Base-by-base conservation (phyloP, 2,888 invertebrate species). In the Arrhopalites spinosus region DNA sequence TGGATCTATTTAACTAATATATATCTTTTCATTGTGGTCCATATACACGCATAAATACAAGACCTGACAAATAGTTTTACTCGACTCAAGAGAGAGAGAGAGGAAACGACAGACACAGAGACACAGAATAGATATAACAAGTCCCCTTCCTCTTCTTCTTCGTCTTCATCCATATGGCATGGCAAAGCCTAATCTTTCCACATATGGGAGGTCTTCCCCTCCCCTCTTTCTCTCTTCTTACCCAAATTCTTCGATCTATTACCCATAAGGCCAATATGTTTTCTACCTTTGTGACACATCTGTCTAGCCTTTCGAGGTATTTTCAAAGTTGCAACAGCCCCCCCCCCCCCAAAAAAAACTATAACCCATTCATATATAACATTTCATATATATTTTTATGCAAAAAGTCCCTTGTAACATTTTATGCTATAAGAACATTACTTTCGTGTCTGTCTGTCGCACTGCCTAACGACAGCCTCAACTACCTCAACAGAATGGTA, bases 21-120 rank as follows among this genome's bases (percentile, higher is more conserved):
- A 71, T 71, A 71, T 71, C 71, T 71, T 71, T 71, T 71, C 71
- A 71, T 71, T 71, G 71, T 71, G 71, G 71, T 71, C 71, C 71
- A 56, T 61, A 71, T 59, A 71, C 71, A 71, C 71, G 71, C 71
- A 71, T 71, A 71, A 71, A 71, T 71, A 71, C 71, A 61, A 61
- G 71, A 71, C 71, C 71, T 71, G 71, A 71, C 71, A 71, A 71
- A 71, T 71, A 71, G 71, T 71, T 71, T 71, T 71, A 71, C 71
- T 71, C 61, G 59, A 59, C 71, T 71, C 71, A 8, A 61, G 71
- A 71, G 71, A 71, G 43, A 13, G 23, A 71, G 29, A n/a, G n/a
- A n/a, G n/a, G n/a, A n/a, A n/a, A n/a, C n/a, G n/a, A n/a, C n/a
- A n/a, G n/a, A n/a, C n/a, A n/a, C n/a, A n/a, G n/a, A n/a, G n/a